These are phyloP conservation scores for Pontoporia blainvillei DNA, from an alignment of 2,113 vertebrate species.

Conservation along the genomic window DNA sequence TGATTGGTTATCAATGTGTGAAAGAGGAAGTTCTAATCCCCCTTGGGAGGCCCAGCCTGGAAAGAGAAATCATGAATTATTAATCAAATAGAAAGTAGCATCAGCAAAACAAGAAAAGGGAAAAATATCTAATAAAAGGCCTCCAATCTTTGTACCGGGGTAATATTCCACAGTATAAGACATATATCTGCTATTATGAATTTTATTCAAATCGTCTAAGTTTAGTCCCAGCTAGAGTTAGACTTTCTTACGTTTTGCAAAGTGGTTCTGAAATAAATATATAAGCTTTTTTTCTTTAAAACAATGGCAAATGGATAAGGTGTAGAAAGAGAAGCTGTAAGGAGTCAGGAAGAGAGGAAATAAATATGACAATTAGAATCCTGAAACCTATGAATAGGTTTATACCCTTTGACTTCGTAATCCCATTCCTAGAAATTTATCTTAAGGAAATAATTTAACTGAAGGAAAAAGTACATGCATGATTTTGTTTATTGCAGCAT, in stretches of 20 bases:
- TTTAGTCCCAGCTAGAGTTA: not conserved
- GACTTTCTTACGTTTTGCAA: conserved; percentile 19
- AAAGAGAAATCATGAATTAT: not conserved
- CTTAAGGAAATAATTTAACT: conserved; percentile 32
- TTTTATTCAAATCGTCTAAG: not conserved
- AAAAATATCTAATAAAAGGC: not conserved
- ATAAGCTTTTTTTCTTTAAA: not conserved
- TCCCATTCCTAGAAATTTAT: not conserved
- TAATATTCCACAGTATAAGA: not conserved
- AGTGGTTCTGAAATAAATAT: not conserved
- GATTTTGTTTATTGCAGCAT: not conserved
- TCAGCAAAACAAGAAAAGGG: conserved; percentile 17
- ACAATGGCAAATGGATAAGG: not conserved
- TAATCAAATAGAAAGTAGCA: conserved; percentile 8
- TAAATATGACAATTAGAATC: not conserved
- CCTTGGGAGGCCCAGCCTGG: conserved; percentile 83
- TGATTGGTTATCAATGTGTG: conserved; percentile 56
- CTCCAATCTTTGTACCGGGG: not conserved
- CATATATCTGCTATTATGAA: not conserved
- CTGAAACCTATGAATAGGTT: not conserved
- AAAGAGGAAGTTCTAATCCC: conserved; percentile 59
- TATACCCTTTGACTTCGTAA: not conserved
- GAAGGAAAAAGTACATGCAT: not conserved
- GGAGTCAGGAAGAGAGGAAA: not conserved
- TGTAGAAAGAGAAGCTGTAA: not conserved